Evolutionary conservation across 2,797 vertebrate genomes (phyloP), one percentile per base, ranked within the genome.

Genomic region (Spinibarbus caldwelli): DNA sequence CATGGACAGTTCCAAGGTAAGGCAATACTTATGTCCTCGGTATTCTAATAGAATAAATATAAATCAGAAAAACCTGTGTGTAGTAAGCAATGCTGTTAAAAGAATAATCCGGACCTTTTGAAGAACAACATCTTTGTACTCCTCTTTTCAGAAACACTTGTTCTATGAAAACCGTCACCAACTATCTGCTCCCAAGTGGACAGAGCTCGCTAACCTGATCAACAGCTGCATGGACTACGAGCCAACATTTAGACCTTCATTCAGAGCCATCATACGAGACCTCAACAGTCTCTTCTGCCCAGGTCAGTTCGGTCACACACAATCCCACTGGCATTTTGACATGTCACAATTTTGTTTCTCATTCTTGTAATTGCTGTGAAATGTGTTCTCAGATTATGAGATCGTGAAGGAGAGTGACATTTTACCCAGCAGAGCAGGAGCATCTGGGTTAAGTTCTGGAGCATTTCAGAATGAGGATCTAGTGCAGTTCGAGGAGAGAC

Each of bases 171-270:
- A 99, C 91, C 92, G 93, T 54, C 98, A 99, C 86, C 98, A 99
- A 89, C 96, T 99, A 89, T 96, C 98, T 71, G 97, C 97, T 36
- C 98, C 98, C 29, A 99, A 98, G 90, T 99, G 98, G 98, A 98
- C 96, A 36, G 98, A 99, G 91, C 94, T 99, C 59, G 98, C 98
- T 89, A 99, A 98, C 86, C 95, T 99, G 84, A 99, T 99, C 88
- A 97, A 97, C 93, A 97, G 95, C 93, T 99, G 98, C 72, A 99
- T 99, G 98, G 96, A 99, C 95, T 99, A 99, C 21, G 97, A 99
- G 90, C 95, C 98, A n/a, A 94, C 95, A 59, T 96, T 97, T 91
- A 94, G 98, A 36, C 97, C 97, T 36, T 97, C 98, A 73, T 99
- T 99, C 93, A 96, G 96, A 92, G 96, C 97, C 9, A 79, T 99